Evolutionary conservation across 2,888 invertebrate genomes (phyloP).

Genomic region (Acronicta psi): DNA sequence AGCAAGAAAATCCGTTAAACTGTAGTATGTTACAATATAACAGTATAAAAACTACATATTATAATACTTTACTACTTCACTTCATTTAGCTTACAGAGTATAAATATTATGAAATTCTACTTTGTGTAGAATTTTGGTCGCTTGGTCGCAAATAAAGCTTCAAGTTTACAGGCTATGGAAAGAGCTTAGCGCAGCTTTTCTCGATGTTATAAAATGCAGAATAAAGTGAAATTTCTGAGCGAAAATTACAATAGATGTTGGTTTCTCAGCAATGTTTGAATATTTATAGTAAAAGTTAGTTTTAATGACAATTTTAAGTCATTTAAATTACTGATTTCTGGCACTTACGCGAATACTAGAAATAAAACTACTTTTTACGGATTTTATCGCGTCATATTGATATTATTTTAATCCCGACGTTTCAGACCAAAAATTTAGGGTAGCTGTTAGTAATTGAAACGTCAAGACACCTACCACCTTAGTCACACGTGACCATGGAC

Average conservation of each 20-base stretch:
- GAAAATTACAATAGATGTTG: constrained; percentile 10
- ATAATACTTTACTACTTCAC: constrained; percentile 4
- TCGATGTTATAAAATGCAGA: constrained; percentile 32
- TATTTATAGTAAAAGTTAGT: too few relatives aligned
- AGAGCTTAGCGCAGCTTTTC: constrained; percentile 35
- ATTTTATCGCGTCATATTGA: too few relatives aligned
- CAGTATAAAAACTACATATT: constrained; percentile 10
- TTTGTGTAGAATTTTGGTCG: constrained; percentile 37
- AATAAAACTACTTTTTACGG: too few relatives aligned
- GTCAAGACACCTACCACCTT: too few relatives aligned
- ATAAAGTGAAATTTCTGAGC: constrained; percentile 26
- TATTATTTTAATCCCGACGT: too few relatives aligned
- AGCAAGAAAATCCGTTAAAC: neutral
- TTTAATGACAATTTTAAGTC: too few relatives aligned
- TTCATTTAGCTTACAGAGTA: constrained; percentile 26
- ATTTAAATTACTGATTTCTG: too few relatives aligned
- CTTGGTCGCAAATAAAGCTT: constrained; percentile 24
- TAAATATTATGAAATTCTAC: constrained; percentile 26
- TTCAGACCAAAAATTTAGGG: too few relatives aligned
- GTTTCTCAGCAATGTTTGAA: too few relatives aligned
- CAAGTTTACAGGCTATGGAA: constrained; percentile 34
- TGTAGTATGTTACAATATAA: neutral
- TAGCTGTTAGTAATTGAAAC: too few relatives aligned
- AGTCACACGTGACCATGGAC: too few relatives aligned
- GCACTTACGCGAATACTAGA: too few relatives aligned